phyloP scores from a whole-genome alignment of 2,888 invertebrate genomes.

The Hemistola chrysoprasaria region DNA sequence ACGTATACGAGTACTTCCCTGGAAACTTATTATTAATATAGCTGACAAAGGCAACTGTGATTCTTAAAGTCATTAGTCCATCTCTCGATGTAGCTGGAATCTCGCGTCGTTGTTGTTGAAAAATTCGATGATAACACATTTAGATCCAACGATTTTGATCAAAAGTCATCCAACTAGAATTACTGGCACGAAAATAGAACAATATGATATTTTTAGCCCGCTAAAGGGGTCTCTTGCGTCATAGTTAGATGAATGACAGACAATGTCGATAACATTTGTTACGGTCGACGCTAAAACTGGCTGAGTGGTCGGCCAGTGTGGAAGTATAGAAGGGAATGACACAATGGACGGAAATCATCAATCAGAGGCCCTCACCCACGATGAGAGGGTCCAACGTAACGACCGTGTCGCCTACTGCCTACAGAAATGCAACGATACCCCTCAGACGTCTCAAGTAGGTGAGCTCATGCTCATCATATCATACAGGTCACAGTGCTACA shows the following conservation, averaged over 20 bases:
- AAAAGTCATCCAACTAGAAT: slow-evolving; percentile 12
- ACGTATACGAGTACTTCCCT: neutral
- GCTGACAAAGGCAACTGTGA: no score
- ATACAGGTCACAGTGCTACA: slow-evolving; percentile 25
- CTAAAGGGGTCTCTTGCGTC: slow-evolving; percentile 36
- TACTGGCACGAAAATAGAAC: slow-evolving; percentile 29
- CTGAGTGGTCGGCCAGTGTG: slow-evolving; percentile 40
- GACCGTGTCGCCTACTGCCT: slow-evolving; percentile 46
- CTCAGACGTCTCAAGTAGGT: slow-evolving; percentile 38
- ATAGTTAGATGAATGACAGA: slow-evolving; percentile 33
- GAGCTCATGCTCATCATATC: slow-evolving; percentile 34
- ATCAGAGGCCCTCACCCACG: slow-evolving; percentile 64
- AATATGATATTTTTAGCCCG: slow-evolving; percentile 35
- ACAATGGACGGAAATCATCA: slow-evolving; percentile 72
- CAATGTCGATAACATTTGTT: slow-evolving; percentile 42
- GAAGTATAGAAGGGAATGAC: slow-evolving; percentile 57
- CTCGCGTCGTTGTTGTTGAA: neutral
- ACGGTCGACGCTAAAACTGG: slow-evolving; percentile 42
- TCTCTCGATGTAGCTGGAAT: no score
- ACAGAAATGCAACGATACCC: slow-evolving; percentile 45
- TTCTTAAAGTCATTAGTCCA: no score
- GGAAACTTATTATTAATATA: slow-evolving; percentile 5
- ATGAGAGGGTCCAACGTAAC: slow-evolving; percentile 50
- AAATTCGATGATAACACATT: no score
- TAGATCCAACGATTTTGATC: slow-evolving; percentile 1